Conservation (phyloP, 2,888 invertebrate species). For the Coelinius sp. region DNA sequence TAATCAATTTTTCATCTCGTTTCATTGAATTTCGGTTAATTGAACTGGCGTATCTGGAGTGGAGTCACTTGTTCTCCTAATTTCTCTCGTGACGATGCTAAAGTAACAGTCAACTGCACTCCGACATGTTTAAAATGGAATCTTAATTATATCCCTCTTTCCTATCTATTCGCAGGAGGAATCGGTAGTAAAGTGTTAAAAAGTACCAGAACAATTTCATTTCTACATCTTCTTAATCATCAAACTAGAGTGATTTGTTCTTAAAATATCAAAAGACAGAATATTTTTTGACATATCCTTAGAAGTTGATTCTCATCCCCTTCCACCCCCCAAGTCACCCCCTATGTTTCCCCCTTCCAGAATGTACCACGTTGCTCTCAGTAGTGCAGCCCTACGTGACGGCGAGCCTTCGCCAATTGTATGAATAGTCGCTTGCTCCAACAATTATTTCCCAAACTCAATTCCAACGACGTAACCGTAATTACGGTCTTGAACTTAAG, state of each 20-base stretch:
- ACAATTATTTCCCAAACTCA: constrained; percentile 36
- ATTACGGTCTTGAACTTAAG: constrained; percentile 26
- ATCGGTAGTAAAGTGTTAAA: too few species aligned
- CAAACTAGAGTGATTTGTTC: too few species aligned
- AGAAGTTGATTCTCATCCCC: too few species aligned
- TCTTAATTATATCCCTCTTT: too few species aligned
- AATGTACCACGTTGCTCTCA: constrained; percentile 15
- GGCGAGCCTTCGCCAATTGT: constrained; percentile 31
- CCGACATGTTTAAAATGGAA: background rate
- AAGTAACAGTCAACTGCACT: background rate
- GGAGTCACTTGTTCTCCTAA: constrained; percentile 5
- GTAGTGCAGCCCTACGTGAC: constrained; percentile 27
- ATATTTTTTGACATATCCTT: too few species aligned
- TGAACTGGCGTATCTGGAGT: background rate
- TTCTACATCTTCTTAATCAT: too few species aligned
- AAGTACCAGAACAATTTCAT: too few species aligned
- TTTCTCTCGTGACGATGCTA: background rate
- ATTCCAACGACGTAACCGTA: constrained; percentile 31
- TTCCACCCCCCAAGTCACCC: too few species aligned
- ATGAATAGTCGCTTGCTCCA: constrained; percentile 35
- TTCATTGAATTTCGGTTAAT: background rate
- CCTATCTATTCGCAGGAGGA: too few species aligned
- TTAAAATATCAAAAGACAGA: too few species aligned
- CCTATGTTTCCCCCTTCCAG: background rate
- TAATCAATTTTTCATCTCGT: background rate